Percentiles rank a stretch among this genome's conserved stretches.
Conservation (phyloP, 30 jellyfish, hydroid and myxozoan genomes). For the Aurelia aurita region DNA sequence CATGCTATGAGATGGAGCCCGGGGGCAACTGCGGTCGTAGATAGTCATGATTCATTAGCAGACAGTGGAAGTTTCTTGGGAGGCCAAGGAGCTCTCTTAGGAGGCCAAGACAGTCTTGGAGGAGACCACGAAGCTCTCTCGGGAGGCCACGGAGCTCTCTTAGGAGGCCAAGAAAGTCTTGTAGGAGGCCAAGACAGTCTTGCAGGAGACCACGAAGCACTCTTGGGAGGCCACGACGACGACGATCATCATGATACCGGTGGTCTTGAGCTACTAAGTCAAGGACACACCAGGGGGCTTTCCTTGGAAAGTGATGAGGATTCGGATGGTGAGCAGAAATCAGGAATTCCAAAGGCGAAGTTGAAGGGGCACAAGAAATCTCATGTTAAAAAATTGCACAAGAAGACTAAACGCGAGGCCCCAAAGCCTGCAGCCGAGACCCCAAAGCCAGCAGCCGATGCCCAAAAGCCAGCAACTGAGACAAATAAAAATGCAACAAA, state of each 20-base stretch:
- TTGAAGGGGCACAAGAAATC: constrained; percentile 28
- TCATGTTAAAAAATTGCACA: not conserved
- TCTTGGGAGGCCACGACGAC: constrained; percentile 28
- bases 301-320: constrained; percentile 30
- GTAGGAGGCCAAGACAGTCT: not conserved
- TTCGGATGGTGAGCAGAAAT: constrained; percentile 57
- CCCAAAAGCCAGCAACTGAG: not conserved
- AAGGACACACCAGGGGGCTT: constrained; percentile 40
- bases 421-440: constrained; percentile 18
- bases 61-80: constrained; percentile 5
- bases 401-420: constrained; percentile 67
- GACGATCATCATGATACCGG: constrained; percentile 40
- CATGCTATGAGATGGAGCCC: constrained; percentile 65
- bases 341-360: constrained; percentile 52
- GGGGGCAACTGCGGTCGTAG: constrained; percentile 28
- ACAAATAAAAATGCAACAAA: not conserved
- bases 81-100: not conserved
- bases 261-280: constrained; percentile 46
- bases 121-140: not conserved
- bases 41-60: constrained; percentile 36
- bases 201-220: not conserved
- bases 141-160: not conserved
- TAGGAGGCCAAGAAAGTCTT: not conserved
- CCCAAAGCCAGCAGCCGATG: not conserved
- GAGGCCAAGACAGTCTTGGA: not conserved